Evolutionary conservation across 2,888 invertebrate species (phyloP), one percentile per base, ranked within the genome.

Genomic region (Acleris emargana): DNA sequence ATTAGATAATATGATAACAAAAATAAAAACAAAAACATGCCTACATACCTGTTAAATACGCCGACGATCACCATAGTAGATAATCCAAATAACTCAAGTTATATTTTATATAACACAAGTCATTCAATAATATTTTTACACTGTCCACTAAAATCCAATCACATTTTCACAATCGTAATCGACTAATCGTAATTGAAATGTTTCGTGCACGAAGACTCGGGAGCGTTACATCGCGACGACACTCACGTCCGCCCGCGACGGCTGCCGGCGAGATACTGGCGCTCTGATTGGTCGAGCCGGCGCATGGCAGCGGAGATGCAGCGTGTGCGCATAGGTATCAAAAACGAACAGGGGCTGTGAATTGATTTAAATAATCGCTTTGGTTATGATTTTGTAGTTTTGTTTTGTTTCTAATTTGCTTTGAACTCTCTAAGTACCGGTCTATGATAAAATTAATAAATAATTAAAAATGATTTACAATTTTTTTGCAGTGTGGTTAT

Each of bases 61-160:
- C 91, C 87, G 82, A 92, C 91, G 80, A 92, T 91, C 82, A 92
- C 91, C 91, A 92, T 92, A 86, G 81, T 91, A 85, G 87, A 88
- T 89, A 90, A 83, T 79, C 71, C 73, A 72, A 73, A 76, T 75
- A 76, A 75, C 55, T 61, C 66, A 20, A 60, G 51, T 60, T 58
- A 59, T 25, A 17, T 61, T 18, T 28, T 11, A 54, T 55, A 43
- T 22, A 58, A 61, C 66, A 72, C 67, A 76, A 74, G 66, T 72
- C 72, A 75, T 76, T 75, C 72, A 71, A 73, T 73, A 81, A 86
- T 87, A 81, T 78, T 81, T 86, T 78, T 79, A 81, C 77, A 71
- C 67, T 32, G 32, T 38, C 13, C 38, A 38, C 38, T 38, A 11
- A 77, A 80, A 82, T 38, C 38, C 11, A 84, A 82, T 80, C 84